These are phyloP conservation scores for Balaeniceps rex DNA, from an alignment of 2,113 vertebrate genomes.

Conservation along the genomic window DNA sequence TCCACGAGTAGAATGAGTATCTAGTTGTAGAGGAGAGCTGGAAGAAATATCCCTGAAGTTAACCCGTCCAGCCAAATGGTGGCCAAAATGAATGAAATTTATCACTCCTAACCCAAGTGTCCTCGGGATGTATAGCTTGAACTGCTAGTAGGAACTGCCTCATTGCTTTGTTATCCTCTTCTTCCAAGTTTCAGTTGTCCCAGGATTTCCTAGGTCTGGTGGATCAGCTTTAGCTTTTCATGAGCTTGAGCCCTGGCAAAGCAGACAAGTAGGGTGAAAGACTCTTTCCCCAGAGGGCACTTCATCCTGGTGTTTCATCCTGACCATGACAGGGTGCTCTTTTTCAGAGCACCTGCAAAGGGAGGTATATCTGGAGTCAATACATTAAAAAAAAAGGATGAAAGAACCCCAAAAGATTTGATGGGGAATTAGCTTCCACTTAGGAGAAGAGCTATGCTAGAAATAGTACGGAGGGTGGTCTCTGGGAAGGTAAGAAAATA, in stretches of 20 bases:
- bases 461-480: neutral
- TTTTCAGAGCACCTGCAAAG: neutral
- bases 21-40: neutral
- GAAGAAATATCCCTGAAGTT: neutral
- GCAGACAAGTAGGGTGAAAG: neutral
- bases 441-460: neutral
- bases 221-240: neutral
- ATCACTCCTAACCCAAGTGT: neutral
- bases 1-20: neutral
- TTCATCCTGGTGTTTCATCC: neutral
- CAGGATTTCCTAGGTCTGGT: neutral
- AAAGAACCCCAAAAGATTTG: neutral
- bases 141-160: neutral
- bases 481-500: neutral
- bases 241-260: neutral
- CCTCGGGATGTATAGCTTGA: neutral
- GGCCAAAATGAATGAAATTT: neutral
- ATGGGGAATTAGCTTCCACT: neutral
- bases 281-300: neutral
- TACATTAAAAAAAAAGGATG: neutral
- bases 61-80: neutral
- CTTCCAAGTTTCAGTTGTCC: neutral
- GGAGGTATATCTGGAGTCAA: neutral
- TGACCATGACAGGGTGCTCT: neutral
- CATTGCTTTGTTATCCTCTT: neutral